Percentiles rank a stretch among this genome's conserved stretches.
Evolutionary conservation across 2,888 invertebrate genomes (phyloP).

Genomic region (Heliconius aoede): DNA sequence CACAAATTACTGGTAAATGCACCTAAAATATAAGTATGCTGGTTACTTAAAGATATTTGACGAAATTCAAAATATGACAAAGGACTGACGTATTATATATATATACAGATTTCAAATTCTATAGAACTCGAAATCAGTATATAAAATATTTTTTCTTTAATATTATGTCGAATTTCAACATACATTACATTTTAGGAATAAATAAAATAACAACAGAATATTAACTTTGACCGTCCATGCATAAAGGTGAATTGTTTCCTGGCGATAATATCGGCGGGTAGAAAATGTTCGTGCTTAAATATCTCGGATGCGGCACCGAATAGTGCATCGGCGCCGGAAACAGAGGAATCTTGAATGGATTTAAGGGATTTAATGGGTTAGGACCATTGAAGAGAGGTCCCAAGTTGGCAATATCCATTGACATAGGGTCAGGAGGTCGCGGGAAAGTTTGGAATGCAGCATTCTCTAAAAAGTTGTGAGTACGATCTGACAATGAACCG

Average conservation of each 20-base stretch:
- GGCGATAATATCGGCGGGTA: slow-evolving; percentile 68
- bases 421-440: slow-evolving; percentile 59
- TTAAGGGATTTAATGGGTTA: slow-evolving; percentile 59
- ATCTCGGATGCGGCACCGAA: slow-evolving; percentile 68
- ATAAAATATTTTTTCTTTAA: neutral
- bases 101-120: too few relatives aligned
- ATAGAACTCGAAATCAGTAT: too few relatives aligned
- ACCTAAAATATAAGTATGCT: slow-evolving; percentile 47
- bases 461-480: slow-evolving; percentile 62
- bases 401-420: slow-evolving; percentile 57
- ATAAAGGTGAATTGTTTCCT: slow-evolving; percentile 55
- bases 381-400: slow-evolving; percentile 59
- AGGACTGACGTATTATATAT: too few relatives aligned
- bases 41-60: neutral
- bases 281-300: slow-evolving; percentile 76
- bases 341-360: slow-evolving; percentile 72
- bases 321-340: slow-evolving; percentile 70
- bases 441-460: slow-evolving; percentile 65
- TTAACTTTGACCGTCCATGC: slow-evolving; percentile 58
- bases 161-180: neutral
- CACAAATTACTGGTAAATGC: slow-evolving; percentile 40
- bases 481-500: slow-evolving; percentile 56
- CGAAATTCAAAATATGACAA: too few relatives aligned
- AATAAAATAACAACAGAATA: slow-evolving; percentile 17
- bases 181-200: neutral